Percentiles rank a stretch among this genome's conserved stretches.
phyloP scores from a whole-genome alignment of 2,888 invertebrate genomes.

The Ochropleura plecta region DNA sequence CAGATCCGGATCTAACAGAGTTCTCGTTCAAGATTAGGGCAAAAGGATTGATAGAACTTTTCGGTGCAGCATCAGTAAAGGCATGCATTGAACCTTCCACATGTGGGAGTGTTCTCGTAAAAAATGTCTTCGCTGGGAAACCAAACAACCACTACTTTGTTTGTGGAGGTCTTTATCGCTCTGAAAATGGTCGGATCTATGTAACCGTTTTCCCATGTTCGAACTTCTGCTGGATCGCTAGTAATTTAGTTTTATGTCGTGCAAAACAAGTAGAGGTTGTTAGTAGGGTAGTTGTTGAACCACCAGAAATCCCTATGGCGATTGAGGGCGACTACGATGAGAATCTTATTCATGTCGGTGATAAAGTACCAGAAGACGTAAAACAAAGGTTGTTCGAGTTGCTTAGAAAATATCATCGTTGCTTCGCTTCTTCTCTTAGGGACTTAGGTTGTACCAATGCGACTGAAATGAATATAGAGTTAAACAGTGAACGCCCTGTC shows the following conservation, averaged over 20 bases:
- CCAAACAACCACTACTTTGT: too few relatives aligned
- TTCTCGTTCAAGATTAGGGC: too few relatives aligned
- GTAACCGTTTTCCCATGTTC: background rate
- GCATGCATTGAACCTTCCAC: too few relatives aligned
- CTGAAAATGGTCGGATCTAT: background rate
- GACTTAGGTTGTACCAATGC: background rate
- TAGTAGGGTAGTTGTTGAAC: background rate
- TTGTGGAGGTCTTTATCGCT: background rate
- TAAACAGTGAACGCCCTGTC: background rate
- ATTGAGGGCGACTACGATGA: background rate
- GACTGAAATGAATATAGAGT: background rate
- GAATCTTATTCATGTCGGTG: constrained; percentile 1
- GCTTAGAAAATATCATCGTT: background rate
- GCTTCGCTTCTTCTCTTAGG: background rate
- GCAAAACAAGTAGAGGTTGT: background rate
- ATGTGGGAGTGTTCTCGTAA: too few relatives aligned
- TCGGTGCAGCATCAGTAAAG: too few relatives aligned
- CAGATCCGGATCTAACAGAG: background rate
- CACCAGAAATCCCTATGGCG: background rate
- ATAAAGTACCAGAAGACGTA: constrained; percentile 1
- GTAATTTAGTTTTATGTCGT: background rate
- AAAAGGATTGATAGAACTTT: too few relatives aligned
- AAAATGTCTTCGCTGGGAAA: too few relatives aligned
- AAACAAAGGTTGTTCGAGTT: background rate
- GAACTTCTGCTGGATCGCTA: background rate